Evolutionary conservation across 2,888 invertebrate genomes (phyloP), one percentile per base, ranked within the genome.

Genomic region (Thymelicus acteon): DNA sequence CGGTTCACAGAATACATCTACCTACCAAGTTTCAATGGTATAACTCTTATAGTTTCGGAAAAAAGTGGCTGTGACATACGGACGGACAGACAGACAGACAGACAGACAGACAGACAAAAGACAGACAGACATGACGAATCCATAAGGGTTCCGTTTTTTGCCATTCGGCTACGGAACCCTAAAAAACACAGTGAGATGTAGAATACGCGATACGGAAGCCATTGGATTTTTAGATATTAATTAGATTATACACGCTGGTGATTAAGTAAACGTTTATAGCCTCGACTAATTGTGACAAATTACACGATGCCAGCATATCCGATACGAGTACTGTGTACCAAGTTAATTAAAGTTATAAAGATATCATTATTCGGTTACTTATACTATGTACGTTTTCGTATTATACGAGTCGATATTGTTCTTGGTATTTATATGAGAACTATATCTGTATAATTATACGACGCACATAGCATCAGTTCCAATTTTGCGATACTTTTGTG

Each of bases 281-380:
- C 79, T 72, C 73, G 64, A 72, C 77, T 80, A 80, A 85, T 85
- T 80, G 80, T 80, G 80, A 81, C 78, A 79, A 78, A 82, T 82
- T 82, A 80, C 76, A 79, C 79, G 78, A 79, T 82, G 80, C 84
- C 82, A 78, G 83, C 83, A 79, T 85, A 78, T 79, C 82, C 71
- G 75, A 80, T 70, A 31, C 5, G 3, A 31, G 31, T 31, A 67
- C 70, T 70, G 54, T 62, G 54, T 65, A 72, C 71, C 64, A 44
- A 65, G 66, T 52, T 62, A 47, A 70, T 69, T 74, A 71, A 70
- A 74, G 70, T 74, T 65, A 73, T 68, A 52, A 65, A 72, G 54
- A 72, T 49, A 61, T 72, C 58, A 58, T 64, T 68, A 63, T 72
- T 60, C 48, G 15, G 52, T 58, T 47, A 65, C 60, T 68, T 15